These are phyloP conservation scores for Pandemis heparana DNA, from an alignment of 2,888 invertebrate genomes.

Conservation along the genomic window DNA sequence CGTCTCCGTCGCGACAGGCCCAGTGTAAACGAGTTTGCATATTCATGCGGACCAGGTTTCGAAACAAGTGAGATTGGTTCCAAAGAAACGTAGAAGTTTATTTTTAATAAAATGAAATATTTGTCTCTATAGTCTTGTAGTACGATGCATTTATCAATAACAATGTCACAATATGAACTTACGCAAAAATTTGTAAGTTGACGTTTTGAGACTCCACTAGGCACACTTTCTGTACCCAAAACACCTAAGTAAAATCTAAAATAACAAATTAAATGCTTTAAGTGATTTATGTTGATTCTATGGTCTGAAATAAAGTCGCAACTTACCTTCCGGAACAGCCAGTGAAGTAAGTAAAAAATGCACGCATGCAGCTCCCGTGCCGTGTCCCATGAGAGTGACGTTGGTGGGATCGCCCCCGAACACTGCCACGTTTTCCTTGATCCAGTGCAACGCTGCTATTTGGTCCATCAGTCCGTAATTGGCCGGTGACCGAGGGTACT, in stretches of 20 bases:
- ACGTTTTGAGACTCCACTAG: too few relatives aligned
- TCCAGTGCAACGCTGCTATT: conserved; percentile 98
- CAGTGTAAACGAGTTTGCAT: conserved; percentile 44
- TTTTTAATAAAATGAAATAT: background rate
- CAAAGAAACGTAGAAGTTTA: background rate
- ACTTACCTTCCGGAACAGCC: conserved; percentile 95
- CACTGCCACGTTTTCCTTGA: conserved; percentile 96
- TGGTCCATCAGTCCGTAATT: conserved; percentile 99
- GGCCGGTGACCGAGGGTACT: conserved; percentile 93
- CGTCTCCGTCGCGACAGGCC: conserved; percentile 27
- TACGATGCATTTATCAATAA: too few relatives aligned
- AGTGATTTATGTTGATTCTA: background rate
- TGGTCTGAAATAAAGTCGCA: background rate
- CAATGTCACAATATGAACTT: too few relatives aligned
- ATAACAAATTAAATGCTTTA: too few relatives aligned
- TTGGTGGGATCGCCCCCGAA: conserved; percentile 98
- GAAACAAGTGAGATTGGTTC: conserved; percentile 21
- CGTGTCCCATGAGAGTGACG: conserved; percentile 97
- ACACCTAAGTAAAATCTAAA: too few relatives aligned
- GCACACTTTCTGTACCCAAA: too few relatives aligned
- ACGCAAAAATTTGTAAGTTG: too few relatives aligned
- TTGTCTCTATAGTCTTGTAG: too few relatives aligned
- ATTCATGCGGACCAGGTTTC: conserved; percentile 42
- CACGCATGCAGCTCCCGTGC: conserved; percentile 98
- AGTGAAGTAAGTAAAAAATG: conserved; percentile 97